These are phyloP conservation scores for Zaprionus kolodkinae DNA, from an alignment of 1,140 invertebrate species.

Conservation along the genomic window DNA sequence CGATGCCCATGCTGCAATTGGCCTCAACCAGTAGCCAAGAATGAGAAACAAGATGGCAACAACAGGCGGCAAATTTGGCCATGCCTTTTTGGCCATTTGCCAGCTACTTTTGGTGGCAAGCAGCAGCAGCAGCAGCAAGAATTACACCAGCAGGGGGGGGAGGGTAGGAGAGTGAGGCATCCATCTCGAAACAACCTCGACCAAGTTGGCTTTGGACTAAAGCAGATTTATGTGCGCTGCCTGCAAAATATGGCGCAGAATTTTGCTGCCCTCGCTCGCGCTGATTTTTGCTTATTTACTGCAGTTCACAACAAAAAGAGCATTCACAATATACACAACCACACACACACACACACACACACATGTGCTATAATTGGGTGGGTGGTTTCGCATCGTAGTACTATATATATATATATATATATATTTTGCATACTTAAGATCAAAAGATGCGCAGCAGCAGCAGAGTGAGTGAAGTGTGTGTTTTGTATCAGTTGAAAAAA, in stretches of 20 bases:
- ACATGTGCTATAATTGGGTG: constrained; percentile 1
- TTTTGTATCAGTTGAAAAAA: neutral
- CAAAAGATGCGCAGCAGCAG: neutral
- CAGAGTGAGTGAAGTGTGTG: no score
- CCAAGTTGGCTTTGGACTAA: constrained; percentile 72
- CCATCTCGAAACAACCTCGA: constrained; percentile 57
- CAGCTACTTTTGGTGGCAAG: constrained; percentile 58
- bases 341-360: neutral
- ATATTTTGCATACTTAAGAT: constrained; percentile 6
- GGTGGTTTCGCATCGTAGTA: neutral
- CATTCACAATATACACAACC: neutral
- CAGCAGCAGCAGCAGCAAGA: constrained; percentile 22
- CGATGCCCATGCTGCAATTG: constrained; percentile 46
- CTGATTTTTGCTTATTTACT: constrained; percentile 42
- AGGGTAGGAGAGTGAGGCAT: constrained; percentile 28
- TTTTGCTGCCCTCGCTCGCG: constrained; percentile 33
- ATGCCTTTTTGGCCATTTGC: constrained; percentile 78
- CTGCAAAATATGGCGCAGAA: constrained; percentile 77
- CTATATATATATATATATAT: neutral
- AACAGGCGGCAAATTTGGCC: constrained; percentile 71
- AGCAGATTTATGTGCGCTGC: constrained; percentile 80
- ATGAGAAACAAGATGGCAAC: constrained; percentile 45
- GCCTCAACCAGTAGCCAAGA: constrained; percentile 56
- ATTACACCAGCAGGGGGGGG: constrained; percentile 32
- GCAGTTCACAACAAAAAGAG: constrained; percentile 26